Base-by-base conservation (phyloP, 2,797 vertebrate species). In the Thalassophryne amazonica region DNA sequence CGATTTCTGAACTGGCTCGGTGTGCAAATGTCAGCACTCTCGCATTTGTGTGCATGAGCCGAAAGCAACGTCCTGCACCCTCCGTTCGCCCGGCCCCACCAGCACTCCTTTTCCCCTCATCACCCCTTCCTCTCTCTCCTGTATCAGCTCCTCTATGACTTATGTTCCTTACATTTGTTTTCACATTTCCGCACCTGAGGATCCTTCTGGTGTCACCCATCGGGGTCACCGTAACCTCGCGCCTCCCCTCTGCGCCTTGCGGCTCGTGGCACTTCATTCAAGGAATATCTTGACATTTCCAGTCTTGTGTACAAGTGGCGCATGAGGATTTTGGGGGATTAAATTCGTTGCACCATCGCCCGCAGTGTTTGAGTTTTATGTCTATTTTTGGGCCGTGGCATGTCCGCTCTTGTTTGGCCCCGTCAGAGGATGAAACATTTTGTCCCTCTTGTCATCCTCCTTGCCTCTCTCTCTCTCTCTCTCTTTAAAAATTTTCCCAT, bases 21-120 rank as follows among this genome's bases (percentile, higher is more conserved):
- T 80, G 78, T 86, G 83, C 83, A 85, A 84, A 85, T 86, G 82
- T 88, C 84, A 88, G 82, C 84, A 84, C 73, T 85, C 83, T 73
- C 50, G 68, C 62, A 56, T 83, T 81, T 82, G 77, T 86, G 85
- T 80, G 69, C 77, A 70, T 60, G 59, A 78, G 75, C 82, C 81
- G 63, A 66, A 69, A 85, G 79, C 80, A 61, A 19, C 52, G 55
- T 80, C 79, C 71, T 65, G 64, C 73, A 56, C 74, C 72, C 69
- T 76, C 70, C 81, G 76, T 84, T 80, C 85, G 81, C 79, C 75
- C 58, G 65, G 53, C 68, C 60, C 66, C 47, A 23, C 46, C 28
- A 7, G 38, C 61, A 10, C 32, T 30, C 53, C 60, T 25, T 46
- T 31, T 19, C 46, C 43, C 59, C 33, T 33, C 46, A n/a, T 33